Conservation (phyloP, 92 coral and sea anemone genomes). For the Parazoanthus darwini region DNA sequence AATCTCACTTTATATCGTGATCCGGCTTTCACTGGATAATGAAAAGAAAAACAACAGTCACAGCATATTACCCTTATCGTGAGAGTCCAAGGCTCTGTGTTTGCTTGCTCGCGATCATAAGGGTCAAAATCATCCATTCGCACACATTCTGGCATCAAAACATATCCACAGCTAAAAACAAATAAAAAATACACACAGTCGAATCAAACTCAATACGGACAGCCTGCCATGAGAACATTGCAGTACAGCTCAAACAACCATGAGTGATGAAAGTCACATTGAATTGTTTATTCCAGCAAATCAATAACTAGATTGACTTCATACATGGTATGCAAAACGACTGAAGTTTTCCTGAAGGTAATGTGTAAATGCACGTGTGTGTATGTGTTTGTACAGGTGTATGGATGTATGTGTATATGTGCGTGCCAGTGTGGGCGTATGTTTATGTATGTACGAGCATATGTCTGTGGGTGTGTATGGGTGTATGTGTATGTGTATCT, state of each 20-base stretch:
- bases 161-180: slow-evolving; percentile 88
- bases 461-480: too few relatives aligned
- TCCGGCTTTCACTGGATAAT: too few relatives aligned
- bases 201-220: neutral
- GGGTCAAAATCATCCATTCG: slow-evolving; percentile 81
- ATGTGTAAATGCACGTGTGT: neutral
- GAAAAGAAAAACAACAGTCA: neutral
- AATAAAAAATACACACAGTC: neutral
- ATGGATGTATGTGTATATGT: too few relatives aligned
- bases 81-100: slow-evolving; percentile 86
- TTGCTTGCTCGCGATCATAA: slow-evolving; percentile 69
- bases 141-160: slow-evolving; percentile 83
- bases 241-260: neutral
- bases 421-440: too few relatives aligned
- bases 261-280: too few relatives aligned
- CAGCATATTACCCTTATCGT: slow-evolving; percentile 72
- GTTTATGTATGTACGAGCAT: too few relatives aligned
- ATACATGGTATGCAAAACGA: too few relatives aligned
- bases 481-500: too few relatives aligned
- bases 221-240: neutral
- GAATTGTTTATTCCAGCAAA: neutral
- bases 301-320: neutral
- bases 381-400: too few relatives aligned
- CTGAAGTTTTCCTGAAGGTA: neutral
- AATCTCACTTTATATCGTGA: too few relatives aligned